These are phyloP conservation scores for Speoplatyrhinus poulsoni DNA, from an alignment of 2,113 vertebrate species.

Conservation along the genomic window DNA sequence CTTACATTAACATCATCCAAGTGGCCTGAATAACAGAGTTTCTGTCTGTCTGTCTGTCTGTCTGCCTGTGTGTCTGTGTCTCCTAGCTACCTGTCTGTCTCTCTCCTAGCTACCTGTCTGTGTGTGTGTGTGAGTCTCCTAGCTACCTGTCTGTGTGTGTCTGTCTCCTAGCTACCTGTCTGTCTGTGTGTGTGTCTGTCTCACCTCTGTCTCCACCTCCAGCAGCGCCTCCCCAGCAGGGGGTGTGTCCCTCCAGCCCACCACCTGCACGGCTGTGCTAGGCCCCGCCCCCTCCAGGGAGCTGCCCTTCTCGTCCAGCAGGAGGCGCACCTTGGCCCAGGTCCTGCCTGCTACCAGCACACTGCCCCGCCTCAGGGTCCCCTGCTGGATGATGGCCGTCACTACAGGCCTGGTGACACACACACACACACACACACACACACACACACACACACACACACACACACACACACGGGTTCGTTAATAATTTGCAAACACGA, in stretches of 20 bases:
- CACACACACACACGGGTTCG: neutral
- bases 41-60: too few relatives aligned
- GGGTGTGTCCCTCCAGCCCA: conserved; percentile 92
- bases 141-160: neutral
- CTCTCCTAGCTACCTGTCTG: too few relatives aligned
- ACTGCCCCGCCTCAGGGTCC: conserved; percentile 84
- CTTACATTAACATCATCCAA: too few relatives aligned
- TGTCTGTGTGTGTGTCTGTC: neutral
- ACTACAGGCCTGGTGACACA: conserved; percentile 75
- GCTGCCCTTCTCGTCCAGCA: conserved; percentile 87
- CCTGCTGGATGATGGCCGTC: conserved; percentile 88
- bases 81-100: too few relatives aligned
- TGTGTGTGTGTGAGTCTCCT: too few relatives aligned
- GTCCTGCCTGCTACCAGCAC: conserved; percentile 87
- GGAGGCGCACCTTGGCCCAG: conserved; percentile 92
- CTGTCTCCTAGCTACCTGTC: neutral
- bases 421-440: neutral
- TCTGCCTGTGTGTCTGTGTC: too few relatives aligned
- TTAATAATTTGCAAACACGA: too few relatives aligned
- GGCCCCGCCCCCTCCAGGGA: conserved; percentile 78
- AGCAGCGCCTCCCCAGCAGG: conserved; percentile 89
- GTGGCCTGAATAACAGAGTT: too few relatives aligned
- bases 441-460: neutral
- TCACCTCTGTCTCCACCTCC: conserved; percentile 95
- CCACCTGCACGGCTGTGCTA: conserved; percentile 84